These are phyloP conservation scores for Crenuchus spilurus DNA, from an alignment of 2,797 vertebrate species.

Conservation along the genomic window DNA sequence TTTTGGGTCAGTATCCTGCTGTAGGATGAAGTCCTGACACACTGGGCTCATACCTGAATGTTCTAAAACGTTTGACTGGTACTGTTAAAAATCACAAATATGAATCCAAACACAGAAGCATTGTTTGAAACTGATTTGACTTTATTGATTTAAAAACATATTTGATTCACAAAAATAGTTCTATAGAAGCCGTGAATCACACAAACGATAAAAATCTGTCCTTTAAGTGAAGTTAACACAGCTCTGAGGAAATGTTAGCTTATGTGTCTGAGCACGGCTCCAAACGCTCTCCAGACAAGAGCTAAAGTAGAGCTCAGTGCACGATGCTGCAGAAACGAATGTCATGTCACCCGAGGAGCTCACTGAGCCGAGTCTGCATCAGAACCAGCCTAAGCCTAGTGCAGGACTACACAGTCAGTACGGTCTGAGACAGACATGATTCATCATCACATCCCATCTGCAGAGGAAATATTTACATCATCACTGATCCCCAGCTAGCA, in stretches of 20 bases:
- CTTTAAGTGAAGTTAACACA: slow-evolving; percentile 49
- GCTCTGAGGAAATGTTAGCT: slow-evolving; percentile 54
- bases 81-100: too few relatives aligned
- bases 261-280: slow-evolving; percentile 69
- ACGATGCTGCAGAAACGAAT: slow-evolving; percentile 51
- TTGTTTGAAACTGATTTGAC: neutral
- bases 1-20: too few relatives aligned
- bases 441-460: too few relatives aligned
- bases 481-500: too few relatives aligned
- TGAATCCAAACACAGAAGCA: neutral
- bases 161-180: slow-evolving; percentile 50
- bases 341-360: slow-evolving; percentile 48
- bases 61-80: too few relatives aligned
- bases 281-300: slow-evolving; percentile 60
- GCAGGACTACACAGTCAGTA: neutral
- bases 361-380: neutral
- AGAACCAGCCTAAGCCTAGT: neutral
- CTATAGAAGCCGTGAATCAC: slow-evolving; percentile 43
- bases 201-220: slow-evolving; percentile 40
- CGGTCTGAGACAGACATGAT: too few relatives aligned
- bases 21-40: too few relatives aligned
- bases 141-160: slow-evolving; percentile 49
- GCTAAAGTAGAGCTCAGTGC: slow-evolving; percentile 35
- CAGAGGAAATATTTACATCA: too few relatives aligned
- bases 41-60: too few relatives aligned